Percentiles rank a stretch among this genome's conserved stretches.
These are phyloP conservation scores for Disparrhopalites patrizii DNA, from an alignment of 2,888 invertebrate species.

Conservation along the genomic window DNA sequence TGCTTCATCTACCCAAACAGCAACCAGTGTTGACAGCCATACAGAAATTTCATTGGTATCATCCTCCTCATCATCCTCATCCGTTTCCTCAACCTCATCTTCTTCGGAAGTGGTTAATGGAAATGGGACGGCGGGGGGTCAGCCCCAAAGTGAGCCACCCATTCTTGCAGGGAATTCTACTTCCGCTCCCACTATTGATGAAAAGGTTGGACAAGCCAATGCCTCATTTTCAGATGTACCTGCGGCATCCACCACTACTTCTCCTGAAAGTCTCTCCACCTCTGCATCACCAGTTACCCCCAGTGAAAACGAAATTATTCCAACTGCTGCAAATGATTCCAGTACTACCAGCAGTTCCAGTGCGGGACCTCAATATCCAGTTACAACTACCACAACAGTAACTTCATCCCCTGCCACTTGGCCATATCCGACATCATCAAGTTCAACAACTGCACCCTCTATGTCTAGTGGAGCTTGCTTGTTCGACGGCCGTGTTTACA, in stretches of 20 bases:
- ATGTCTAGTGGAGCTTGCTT: slow-evolving; percentile 87
- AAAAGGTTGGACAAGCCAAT: slow-evolving; percentile 1
- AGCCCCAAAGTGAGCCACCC: not conserved
- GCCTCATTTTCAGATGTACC: not conserved
- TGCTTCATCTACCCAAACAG: not conserved
- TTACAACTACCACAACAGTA: slow-evolving; percentile 33
- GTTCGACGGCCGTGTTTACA: slow-evolving; percentile 87
- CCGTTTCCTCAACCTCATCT: slow-evolving; percentile 4
- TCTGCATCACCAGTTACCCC: slow-evolving; percentile 15
- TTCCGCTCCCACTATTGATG: not conserved
- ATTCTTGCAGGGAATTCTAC: slow-evolving; percentile 13
- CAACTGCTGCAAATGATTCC: slow-evolving; percentile 48
- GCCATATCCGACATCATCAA: slow-evolving; percentile 42
- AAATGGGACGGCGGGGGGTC: not conserved
- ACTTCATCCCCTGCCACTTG: slow-evolving; percentile 46
- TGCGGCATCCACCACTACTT: slow-evolving; percentile 20
- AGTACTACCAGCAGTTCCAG: slow-evolving; percentile 4
- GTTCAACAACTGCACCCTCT: slow-evolving; percentile 50
- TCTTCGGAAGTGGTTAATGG: not conserved
- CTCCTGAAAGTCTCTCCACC: not conserved
- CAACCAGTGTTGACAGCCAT: slow-evolving; percentile 19
- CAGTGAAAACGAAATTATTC: slow-evolving; percentile 48
- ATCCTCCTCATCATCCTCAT: slow-evolving; percentile 14
- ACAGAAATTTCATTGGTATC: slow-evolving; percentile 24
- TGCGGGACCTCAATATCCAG: slow-evolving; percentile 23